A percentile compares a stretch with the other conserved stretches of the same genome.
phyloP scores from a whole-genome alignment of 2,888 invertebrate genomes.

The Euproctis similis region DNA sequence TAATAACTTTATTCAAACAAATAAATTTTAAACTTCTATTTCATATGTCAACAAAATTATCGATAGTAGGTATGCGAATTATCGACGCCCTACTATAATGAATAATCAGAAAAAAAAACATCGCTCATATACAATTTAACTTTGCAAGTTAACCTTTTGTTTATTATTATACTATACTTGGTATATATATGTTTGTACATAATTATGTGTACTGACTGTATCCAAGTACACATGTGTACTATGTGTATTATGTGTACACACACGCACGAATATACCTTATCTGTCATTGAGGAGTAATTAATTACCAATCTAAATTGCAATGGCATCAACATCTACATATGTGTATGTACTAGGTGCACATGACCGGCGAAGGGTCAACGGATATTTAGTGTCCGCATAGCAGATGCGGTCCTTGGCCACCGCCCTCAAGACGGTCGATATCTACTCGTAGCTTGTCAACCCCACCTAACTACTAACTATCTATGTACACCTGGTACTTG shows the following conservation, averaged over 20 bases:
- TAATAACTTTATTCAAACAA: too few species aligned
- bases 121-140: slow-evolving; percentile 16
- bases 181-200: too few species aligned
- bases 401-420: slow-evolving; percentile 72
- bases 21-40: too few species aligned
- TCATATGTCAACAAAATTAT: too few species aligned
- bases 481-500: slow-evolving; percentile 69
- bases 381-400: slow-evolving; percentile 71
- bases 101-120: slow-evolving; percentile 16
- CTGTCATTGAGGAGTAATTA: slow-evolving; percentile 70
- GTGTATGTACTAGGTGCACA: slow-evolving; percentile 42
- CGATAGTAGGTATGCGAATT: too few species aligned
- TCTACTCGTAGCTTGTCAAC: slow-evolving; percentile 56
- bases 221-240: slow-evolving; percentile 9
- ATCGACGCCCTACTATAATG: too few species aligned
- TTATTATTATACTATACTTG: slow-evolving; percentile 16
- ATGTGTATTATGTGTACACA: slow-evolving; percentile 15
- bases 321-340: slow-evolving; percentile 26
- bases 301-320: slow-evolving; percentile 61
- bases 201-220: too few species aligned
- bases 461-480: slow-evolving; percentile 62
- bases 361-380: slow-evolving; percentile 64
- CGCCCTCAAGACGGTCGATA: slow-evolving; percentile 74
- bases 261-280: slow-evolving; percentile 57
- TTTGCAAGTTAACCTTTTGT: slow-evolving; percentile 5